phyloP scores from a whole-genome alignment of 2,113 vertebrate species.

The Oryzias melastigma region DNA sequence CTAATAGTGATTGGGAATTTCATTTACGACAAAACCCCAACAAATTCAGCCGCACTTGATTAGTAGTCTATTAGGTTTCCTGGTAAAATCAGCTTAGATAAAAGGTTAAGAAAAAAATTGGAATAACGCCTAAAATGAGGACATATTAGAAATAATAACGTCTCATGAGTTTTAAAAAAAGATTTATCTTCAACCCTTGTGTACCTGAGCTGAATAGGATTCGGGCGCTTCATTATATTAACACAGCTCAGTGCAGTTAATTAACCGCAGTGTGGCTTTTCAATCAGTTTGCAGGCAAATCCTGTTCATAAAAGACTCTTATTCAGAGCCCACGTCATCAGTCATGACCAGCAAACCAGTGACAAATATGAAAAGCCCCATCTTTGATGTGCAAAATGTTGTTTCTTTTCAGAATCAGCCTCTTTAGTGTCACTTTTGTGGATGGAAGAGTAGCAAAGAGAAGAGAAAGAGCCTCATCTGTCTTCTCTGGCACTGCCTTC shows the following conservation, averaged over 20 bases:
- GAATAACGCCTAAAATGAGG: slow-evolving; percentile 45
- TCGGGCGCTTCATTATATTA: slow-evolving; percentile 48
- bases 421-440: slow-evolving; percentile 19
- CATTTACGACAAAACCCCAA: slow-evolving; percentile 14
- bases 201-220: slow-evolving; percentile 50
- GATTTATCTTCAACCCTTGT: slow-evolving; percentile 42
- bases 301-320: slow-evolving; percentile 44
- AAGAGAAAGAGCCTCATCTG: slow-evolving; percentile 15
- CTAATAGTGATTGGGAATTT: slow-evolving; percentile 34
- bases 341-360: slow-evolving; percentile 10
- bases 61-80: slow-evolving; percentile 22
- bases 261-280: slow-evolving; percentile 39
- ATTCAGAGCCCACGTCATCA: slow-evolving; percentile 21
- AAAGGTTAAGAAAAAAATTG: slow-evolving; percentile 24
- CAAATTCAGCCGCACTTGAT: neutral
- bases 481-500: slow-evolving; percentile 6
- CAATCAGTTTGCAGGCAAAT: slow-evolving; percentile 44
- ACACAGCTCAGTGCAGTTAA: slow-evolving; percentile 33
- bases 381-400: slow-evolving; percentile 28
- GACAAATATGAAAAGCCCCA: neutral
- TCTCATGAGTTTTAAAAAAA: slow-evolving; percentile 38
- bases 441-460: slow-evolving; percentile 10
- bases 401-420: slow-evolving; percentile 17
- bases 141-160: slow-evolving; percentile 51
- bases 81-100: slow-evolving; percentile 34